Percentiles rank a stretch among this genome's conserved stretches.
phyloP scores from a whole-genome alignment of 2,797 vertebrate genomes.

The Liparis tanakae region DNA sequence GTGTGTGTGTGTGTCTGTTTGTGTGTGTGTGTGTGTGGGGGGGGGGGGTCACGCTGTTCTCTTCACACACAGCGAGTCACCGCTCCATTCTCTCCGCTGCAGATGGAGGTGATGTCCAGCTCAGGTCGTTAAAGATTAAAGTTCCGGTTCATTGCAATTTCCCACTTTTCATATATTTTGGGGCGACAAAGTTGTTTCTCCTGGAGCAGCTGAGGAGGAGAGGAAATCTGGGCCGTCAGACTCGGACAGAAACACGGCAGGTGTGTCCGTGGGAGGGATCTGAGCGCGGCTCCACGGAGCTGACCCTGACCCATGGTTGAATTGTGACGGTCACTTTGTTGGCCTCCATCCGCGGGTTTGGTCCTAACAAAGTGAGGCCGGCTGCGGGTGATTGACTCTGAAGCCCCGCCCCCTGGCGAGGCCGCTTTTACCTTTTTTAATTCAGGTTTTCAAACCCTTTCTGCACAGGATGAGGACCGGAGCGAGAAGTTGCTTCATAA shows the following conservation, averaged over 20 bases:
- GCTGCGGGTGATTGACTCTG: too few species aligned
- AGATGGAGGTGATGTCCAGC: conserved; percentile 66
- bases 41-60: conserved; percentile 64
- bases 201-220: not conserved
- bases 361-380: too few species aligned
- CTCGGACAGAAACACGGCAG: too few species aligned
- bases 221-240: not conserved
- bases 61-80: conserved; percentile 73
- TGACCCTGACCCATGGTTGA: too few species aligned
- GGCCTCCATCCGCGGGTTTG: too few species aligned
- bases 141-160: conserved; percentile 36
- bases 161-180: conserved; percentile 19
- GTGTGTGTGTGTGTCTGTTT: conserved; percentile 34
- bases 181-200: not conserved
- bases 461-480: not conserved
- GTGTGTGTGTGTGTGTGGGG: not conserved
- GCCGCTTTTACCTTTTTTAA: too few species aligned
- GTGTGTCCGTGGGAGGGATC: not conserved
- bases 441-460: too few species aligned
- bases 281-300: not conserved
- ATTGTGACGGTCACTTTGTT: too few species aligned
- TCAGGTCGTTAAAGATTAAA: conserved; percentile 42
- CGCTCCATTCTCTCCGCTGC: conserved; percentile 70
- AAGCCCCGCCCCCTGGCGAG: too few species aligned
- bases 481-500: too few species aligned